Conservation (phyloP, 2,888 invertebrate genomes). For the Diarsia rubi region DNA sequence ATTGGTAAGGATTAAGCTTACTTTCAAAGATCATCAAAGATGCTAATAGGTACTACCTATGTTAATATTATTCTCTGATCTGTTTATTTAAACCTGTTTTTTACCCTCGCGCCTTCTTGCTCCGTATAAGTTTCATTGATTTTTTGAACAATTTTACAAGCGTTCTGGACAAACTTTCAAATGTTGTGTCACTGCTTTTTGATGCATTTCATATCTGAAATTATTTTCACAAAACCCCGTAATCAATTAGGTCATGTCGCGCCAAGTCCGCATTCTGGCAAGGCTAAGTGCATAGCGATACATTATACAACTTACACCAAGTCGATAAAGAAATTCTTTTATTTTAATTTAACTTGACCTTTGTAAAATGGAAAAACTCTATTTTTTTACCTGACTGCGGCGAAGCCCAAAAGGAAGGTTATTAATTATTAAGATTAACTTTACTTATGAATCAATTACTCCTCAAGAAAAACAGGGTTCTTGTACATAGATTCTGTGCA, state of each 20-base stretch:
- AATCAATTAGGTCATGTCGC: not conserved
- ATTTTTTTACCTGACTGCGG: no score
- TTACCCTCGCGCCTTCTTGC: no score
- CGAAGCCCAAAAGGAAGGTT: no score
- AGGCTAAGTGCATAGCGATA: conserved; percentile 1
- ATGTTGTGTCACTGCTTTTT: not conserved
- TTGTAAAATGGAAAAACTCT: not conserved
- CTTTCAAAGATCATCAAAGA: not conserved
- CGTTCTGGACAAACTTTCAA: not conserved
- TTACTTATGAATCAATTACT: no score
- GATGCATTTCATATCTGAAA: not conserved
- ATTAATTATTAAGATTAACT: no score
- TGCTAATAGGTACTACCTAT: not conserved
- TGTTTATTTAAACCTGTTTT: not conserved
- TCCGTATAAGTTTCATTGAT: not conserved
- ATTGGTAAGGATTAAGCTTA: no score
- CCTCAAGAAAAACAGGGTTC: not conserved
- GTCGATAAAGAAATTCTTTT: not conserved
- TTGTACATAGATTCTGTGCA: not conserved
- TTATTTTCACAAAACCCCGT: not conserved
- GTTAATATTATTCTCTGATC: not conserved
- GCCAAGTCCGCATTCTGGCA: not conserved
- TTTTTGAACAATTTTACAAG: not conserved
- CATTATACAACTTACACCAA: not conserved
- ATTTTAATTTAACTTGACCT: not conserved